phyloP scores from a whole-genome alignment of 1,140 invertebrate genomes.

The Drosophila hydei region DNA sequence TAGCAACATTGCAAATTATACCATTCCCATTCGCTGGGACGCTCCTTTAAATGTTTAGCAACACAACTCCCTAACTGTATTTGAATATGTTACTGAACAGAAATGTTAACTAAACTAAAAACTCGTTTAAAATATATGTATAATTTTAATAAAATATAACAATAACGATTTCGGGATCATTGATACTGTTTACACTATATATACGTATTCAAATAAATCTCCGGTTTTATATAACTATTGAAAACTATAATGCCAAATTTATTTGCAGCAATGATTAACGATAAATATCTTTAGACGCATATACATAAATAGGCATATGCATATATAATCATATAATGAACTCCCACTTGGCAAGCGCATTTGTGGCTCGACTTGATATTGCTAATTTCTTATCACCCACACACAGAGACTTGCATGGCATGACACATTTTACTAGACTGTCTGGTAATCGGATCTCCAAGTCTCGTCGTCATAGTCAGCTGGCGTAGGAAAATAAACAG shows the following conservation, averaged over 20 bases:
- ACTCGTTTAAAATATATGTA: too few relatives aligned
- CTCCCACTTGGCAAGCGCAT: constrained; percentile 7
- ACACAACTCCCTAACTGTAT: too few relatives aligned
- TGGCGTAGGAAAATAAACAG: constrained; percentile 3
- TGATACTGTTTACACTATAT: background rate
- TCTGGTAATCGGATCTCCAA: too few relatives aligned
- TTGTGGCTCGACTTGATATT: background rate
- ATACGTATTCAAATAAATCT: background rate
- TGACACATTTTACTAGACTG: constrained; percentile 3
- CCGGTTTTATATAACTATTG: too few relatives aligned
- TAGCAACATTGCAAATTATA: constrained; percentile 3
- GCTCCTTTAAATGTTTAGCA: background rate
- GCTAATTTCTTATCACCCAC: constrained; percentile 2
- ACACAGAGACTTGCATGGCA: background rate
- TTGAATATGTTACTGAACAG: too few relatives aligned
- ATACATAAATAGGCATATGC: background rate
- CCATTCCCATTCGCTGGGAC: too few relatives aligned
- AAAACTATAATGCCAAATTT: too few relatives aligned
- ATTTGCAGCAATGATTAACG: too few relatives aligned
- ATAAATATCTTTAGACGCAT: too few relatives aligned
- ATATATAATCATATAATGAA: background rate
- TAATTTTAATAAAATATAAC: too few relatives aligned
- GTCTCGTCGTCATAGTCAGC: background rate
- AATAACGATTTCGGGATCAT: too few relatives aligned
- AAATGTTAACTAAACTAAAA: too few relatives aligned